These are phyloP conservation scores for Morpho helenor DNA, from an alignment of 2,888 invertebrate species.

Conservation along the genomic window DNA sequence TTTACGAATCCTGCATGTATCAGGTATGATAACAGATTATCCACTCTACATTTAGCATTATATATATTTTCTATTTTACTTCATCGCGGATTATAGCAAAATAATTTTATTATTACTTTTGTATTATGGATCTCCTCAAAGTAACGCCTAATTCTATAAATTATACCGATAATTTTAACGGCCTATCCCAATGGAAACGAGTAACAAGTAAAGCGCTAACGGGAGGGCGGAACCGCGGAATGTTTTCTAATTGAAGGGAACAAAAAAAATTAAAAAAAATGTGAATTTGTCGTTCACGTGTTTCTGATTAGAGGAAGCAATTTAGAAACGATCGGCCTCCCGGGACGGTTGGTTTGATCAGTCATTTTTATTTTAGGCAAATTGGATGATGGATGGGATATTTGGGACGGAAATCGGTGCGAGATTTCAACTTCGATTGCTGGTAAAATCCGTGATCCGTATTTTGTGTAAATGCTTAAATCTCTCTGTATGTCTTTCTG, in stretches of 20 bases:
- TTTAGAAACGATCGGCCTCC: constrained; percentile 17
- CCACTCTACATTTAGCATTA: too few relatives aligned
- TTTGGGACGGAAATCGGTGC: constrained; percentile 8
- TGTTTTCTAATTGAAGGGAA: constrained; percentile 43
- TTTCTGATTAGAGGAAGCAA: constrained; percentile 52
- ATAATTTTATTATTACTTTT: too few relatives aligned
- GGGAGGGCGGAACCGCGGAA: constrained; percentile 49
- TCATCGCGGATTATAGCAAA: too few relatives aligned
- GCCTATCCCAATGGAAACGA: constrained; percentile 2
- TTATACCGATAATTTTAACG: constrained; percentile 1
- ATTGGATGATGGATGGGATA: constrained; percentile 11
- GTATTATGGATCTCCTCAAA: too few relatives aligned
- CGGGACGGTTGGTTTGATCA: constrained; percentile 19
- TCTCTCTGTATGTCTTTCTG: too few relatives aligned
- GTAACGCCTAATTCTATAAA: too few relatives aligned
- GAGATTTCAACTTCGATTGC: too few relatives aligned
- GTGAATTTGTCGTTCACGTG: constrained; percentile 45
- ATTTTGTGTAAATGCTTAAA: too few relatives aligned
- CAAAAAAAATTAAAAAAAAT: constrained; percentile 43
- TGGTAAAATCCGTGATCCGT: too few relatives aligned
- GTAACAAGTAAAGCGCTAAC: constrained; percentile 37
- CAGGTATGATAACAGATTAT: too few relatives aligned
- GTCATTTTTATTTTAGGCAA: constrained; percentile 14
- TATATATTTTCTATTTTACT: too few relatives aligned
- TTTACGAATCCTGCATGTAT: too few relatives aligned